Percentiles rank a stretch among this genome's conserved stretches.
These are phyloP conservation scores for Heterotis niloticus DNA, from an alignment of 2,113 vertebrate genomes.

Conservation along the genomic window DNA sequence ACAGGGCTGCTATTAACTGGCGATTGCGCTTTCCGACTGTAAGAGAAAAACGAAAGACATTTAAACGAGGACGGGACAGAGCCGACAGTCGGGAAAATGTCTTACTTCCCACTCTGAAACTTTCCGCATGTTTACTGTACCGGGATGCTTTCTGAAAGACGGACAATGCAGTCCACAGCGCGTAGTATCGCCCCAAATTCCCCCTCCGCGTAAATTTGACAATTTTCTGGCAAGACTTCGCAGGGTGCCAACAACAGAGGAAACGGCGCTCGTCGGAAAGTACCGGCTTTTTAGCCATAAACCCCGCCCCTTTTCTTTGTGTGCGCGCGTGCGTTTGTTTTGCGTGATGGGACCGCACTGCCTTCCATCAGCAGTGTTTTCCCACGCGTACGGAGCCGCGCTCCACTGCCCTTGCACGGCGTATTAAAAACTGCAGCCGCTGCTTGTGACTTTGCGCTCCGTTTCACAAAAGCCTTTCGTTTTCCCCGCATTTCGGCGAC, in stretches of 20 bases:
- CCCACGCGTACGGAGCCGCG: too few relatives aligned
- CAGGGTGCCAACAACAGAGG: neutral
- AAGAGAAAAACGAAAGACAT: neutral
- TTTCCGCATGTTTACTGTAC: neutral
- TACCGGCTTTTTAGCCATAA: neutral
- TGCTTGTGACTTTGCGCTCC: too few relatives aligned
- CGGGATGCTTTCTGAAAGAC: neutral
- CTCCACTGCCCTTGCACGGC: too few relatives aligned
- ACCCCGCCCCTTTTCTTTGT: too few relatives aligned
- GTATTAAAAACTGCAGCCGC: too few relatives aligned
- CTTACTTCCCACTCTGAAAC: neutral
- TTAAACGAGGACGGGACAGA: neutral
- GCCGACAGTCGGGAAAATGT: too few relatives aligned
- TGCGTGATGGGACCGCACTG: too few relatives aligned
- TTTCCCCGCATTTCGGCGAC: too few relatives aligned
- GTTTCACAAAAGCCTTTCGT: too few relatives aligned
- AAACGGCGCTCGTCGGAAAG: slow-evolving; percentile 10
- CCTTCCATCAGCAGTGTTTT: too few relatives aligned
- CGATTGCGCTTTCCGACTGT: neutral
- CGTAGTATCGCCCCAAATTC: neutral
- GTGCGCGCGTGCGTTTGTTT: too few relatives aligned
- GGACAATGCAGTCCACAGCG: neutral
- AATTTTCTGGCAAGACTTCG: neutral
- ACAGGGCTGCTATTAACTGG: neutral
- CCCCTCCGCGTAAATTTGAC: neutral